Percentiles rank a stretch among this genome's conserved stretches.
These are phyloP conservation scores for Pharmacophagus antenor DNA, from an alignment of 2,888 invertebrate genomes.

Conservation along the genomic window DNA sequence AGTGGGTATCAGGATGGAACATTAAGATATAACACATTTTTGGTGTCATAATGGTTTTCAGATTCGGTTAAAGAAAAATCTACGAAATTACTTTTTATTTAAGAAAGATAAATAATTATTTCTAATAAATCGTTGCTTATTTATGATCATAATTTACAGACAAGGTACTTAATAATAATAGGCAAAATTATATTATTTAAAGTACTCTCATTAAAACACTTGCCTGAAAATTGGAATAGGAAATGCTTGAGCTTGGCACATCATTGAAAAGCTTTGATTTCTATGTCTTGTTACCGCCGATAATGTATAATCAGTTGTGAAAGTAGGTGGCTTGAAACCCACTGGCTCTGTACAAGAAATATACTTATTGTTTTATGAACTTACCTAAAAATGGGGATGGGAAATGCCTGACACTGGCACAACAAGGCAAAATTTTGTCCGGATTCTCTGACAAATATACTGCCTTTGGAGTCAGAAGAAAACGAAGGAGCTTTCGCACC, in stretches of 20 bases:
- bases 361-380: constrained; percentile 38
- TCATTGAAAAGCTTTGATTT: constrained; percentile 81
- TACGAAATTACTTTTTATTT: background rate
- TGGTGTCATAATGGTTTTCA: background rate
- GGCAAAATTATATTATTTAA: background rate
- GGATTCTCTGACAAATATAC: constrained; percentile 81
- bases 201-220: constrained; percentile 45
- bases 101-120: background rate
- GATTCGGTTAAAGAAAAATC: background rate
- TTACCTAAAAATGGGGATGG: constrained; percentile 84
- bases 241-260: constrained; percentile 86
- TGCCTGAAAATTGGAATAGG: constrained; percentile 87
- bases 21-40: background rate
- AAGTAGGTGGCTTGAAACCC: constrained; percentile 82
- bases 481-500: constrained; percentile 83
- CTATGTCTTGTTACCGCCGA: constrained; percentile 80
- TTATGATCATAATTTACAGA: background rate
- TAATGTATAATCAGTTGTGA: constrained; percentile 81
- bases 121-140: background rate
- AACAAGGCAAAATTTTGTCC: constrained; percentile 82
- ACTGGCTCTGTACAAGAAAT: constrained; percentile 78
- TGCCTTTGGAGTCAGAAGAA: constrained; percentile 83
- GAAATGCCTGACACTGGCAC: constrained; percentile 83
- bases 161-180: background rate
- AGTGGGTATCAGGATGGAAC: constrained; percentile 11